Evolutionary conservation across 2,797 vertebrate species (phyloP).

Genomic region (Halcyon chelicuti): DNA sequence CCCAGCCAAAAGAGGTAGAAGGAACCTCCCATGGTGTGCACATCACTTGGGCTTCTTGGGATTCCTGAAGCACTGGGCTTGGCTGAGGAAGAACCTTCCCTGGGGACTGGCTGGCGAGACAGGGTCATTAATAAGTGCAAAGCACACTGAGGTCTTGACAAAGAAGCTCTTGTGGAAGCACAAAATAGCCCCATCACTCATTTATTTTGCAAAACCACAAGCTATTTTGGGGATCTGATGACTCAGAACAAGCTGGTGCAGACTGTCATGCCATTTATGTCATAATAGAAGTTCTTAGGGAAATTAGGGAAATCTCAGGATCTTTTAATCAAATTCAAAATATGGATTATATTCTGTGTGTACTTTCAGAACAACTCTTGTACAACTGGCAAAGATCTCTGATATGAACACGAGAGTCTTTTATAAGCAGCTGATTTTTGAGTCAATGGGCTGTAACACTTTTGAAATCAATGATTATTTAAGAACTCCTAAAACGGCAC

Average conservation of each 20-base stretch:
- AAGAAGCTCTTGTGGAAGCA: neutral
- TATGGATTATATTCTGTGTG: neutral
- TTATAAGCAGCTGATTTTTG: conserved; percentile 66
- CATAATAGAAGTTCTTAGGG: neutral
- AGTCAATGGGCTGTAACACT: conserved; percentile 69
- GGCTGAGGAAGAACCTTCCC: neutral
- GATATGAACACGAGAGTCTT: neutral
- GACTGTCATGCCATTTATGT: neutral
- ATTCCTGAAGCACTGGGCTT: neutral
- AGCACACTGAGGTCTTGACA: neutral
- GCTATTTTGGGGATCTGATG: neutral
- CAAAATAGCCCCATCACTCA: neutral
- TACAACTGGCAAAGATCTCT: neutral
- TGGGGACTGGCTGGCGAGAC: neutral
- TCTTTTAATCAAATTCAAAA: neutral
- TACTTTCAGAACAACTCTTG: neutral
- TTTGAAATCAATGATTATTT: conserved; percentile 75
- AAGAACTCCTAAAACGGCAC: conserved; percentile 69
- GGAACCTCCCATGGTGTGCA: neutral
- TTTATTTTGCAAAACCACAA: neutral
- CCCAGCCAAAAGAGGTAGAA: neutral
- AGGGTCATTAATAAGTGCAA: neutral
- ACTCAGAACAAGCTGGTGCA: neutral
- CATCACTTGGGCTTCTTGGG: neutral
- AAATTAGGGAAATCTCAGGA: neutral